phyloP scores from a whole-genome alignment of 1,140 invertebrate genomes.

The Steinernema feltiae region DNA sequence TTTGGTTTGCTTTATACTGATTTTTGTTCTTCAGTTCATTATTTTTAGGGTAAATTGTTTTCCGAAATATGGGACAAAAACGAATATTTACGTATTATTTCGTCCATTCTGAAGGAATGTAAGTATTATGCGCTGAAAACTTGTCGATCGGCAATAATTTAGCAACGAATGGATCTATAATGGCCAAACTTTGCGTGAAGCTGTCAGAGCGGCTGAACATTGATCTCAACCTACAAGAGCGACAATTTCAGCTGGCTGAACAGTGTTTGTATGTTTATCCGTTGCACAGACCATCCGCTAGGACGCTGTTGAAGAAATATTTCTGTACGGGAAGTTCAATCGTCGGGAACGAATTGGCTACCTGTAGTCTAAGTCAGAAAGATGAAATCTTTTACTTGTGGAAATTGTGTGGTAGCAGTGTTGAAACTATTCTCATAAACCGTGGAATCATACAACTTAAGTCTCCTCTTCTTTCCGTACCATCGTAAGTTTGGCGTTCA shows the following conservation, averaged over 20 bases:
- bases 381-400: conserved; percentile 73
- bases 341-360: not conserved
- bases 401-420: conserved; percentile 87
- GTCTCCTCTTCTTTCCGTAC: conserved; percentile 2
- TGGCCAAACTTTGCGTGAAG: too few relatives aligned
- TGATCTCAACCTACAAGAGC: too few relatives aligned
- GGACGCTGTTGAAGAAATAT: not conserved
- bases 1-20: not conserved
- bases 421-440: conserved; percentile 78
- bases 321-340: too few relatives aligned
- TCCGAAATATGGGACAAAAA: not conserved
- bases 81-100: not conserved
- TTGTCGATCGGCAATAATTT: too few relatives aligned
- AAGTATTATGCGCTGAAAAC: not conserved
- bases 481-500: not conserved
- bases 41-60: not conserved
- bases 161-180: too few relatives aligned
- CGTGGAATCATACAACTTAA: conserved; percentile 65
- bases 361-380: not conserved
- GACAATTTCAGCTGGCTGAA: not conserved
- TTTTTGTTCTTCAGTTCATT: not conserved
- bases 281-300: not conserved
- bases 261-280: not conserved
- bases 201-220: too few relatives aligned
- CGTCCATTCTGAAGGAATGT: not conserved